Evolutionary conservation across 2,888 invertebrate genomes (phyloP).

Genomic region (Eurytoma adleriae): DNA sequence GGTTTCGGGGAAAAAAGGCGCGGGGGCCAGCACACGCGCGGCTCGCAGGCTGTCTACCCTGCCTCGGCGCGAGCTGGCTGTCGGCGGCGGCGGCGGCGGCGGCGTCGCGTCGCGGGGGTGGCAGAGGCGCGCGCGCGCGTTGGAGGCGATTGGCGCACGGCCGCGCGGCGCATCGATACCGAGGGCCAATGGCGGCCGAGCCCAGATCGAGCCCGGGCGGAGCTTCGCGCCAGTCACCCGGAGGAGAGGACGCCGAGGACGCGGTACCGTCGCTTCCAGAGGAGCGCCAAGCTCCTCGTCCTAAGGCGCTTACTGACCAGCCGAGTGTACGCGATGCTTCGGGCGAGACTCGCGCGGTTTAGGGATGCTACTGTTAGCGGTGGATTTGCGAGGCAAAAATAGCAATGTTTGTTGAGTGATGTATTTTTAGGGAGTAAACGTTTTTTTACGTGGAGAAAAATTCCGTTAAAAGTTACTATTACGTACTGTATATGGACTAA

Average conservation of each 20-base stretch:
- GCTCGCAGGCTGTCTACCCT: conserved; percentile 41
- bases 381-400: too few relatives aligned
- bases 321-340: background rate
- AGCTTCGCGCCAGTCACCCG: conserved; percentile 61
- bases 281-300: too few relatives aligned
- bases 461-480: too few relatives aligned
- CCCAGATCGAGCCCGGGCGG: conserved; percentile 73
- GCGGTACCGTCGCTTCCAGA: background rate
- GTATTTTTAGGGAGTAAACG: too few relatives aligned
- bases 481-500: too few relatives aligned
- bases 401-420: too few relatives aligned
- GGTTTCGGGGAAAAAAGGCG: conserved; percentile 66
- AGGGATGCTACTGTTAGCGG: too few relatives aligned
- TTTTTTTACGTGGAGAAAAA: too few relatives aligned
- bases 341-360: background rate
- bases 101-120: conserved; percentile 2
- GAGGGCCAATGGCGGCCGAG: conserved; percentile 57
- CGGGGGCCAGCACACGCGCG: conserved; percentile 47
- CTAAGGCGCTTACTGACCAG: background rate
- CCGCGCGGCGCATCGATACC: conserved; percentile 78
- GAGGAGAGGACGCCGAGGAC: background rate
- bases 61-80: conserved; percentile 67
- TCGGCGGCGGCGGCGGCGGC: conserved; percentile 77
- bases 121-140: conserved; percentile 69
- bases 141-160: conserved; percentile 70